Evolutionary conservation across 2,113 vertebrate genomes (phyloP).

Genomic region (Triplophysa siluroides): DNA sequence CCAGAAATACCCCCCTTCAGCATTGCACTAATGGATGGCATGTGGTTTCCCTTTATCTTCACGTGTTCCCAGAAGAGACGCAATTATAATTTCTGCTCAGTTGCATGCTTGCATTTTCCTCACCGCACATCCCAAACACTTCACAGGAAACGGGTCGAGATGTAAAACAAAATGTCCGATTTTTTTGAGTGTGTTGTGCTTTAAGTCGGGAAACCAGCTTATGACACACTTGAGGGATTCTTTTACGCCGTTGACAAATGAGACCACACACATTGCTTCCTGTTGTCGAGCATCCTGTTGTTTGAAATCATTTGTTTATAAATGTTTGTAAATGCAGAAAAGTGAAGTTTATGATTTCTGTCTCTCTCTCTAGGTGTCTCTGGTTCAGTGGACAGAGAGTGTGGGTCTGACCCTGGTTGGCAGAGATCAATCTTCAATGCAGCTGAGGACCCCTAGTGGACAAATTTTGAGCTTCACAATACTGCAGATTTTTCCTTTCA

Average conservation of each 20-base stretch:
- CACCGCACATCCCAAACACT: constrained; percentile 9
- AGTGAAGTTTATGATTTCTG: not conserved
- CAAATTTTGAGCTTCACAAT: constrained; percentile 98
- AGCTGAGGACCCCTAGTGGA: constrained; percentile 97
- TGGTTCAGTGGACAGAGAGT: constrained; percentile 98
- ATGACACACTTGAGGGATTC: not conserved
- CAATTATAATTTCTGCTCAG: constrained; percentile 22
- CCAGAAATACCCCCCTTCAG: constrained; percentile 47
- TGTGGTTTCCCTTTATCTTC: constrained; percentile 59
- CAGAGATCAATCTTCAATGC: constrained; percentile 93
- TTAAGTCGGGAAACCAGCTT: not conserved
- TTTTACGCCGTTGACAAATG: not conserved
- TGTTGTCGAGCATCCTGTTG: not conserved
- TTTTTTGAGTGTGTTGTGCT: not conserved
- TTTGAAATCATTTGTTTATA: not conserved
- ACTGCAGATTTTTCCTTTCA: constrained; percentile 97
- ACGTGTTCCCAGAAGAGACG: constrained; percentile 47
- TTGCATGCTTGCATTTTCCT: constrained; percentile 23
- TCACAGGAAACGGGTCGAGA: constrained; percentile 1
- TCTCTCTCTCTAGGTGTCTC: constrained; percentile 82
- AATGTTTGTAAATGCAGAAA: not conserved
- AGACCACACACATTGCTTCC: not conserved
- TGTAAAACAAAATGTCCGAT: not conserved
- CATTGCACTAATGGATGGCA: constrained; percentile 64
- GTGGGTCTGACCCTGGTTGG: constrained; percentile 95